These are phyloP conservation scores for Philereme vetulata DNA, from an alignment of 2,888 invertebrate genomes.

Conservation along the genomic window DNA sequence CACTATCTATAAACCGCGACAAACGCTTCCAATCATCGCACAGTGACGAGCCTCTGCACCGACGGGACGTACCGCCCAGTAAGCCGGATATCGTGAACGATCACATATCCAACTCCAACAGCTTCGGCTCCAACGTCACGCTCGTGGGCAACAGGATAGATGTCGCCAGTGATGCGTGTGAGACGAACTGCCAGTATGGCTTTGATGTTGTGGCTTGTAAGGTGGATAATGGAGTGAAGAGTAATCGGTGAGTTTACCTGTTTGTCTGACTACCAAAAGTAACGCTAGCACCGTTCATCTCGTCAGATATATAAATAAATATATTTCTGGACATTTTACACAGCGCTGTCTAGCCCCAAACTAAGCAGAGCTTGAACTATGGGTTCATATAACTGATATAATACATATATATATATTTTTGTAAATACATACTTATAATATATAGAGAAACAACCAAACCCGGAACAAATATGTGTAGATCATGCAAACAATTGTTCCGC, in stretches of 20 bases:
- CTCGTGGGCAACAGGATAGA: conserved; percentile 95
- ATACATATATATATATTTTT: too few relatives aligned
- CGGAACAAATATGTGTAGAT: too few relatives aligned
- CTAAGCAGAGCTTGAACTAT: too few relatives aligned
- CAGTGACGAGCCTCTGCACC: conserved; percentile 68
- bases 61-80: conserved; percentile 54
- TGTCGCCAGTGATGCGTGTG: conserved; percentile 77
- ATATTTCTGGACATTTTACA: too few relatives aligned
- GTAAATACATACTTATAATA: too few relatives aligned
- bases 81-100: conserved; percentile 57
- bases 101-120: conserved; percentile 81
- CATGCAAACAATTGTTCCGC: too few relatives aligned
- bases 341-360: too few relatives aligned
- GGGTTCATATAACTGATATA: too few relatives aligned
- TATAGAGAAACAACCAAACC: too few relatives aligned
- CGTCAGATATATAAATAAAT: too few relatives aligned
- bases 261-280: too few relatives aligned
- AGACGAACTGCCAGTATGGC: conserved; percentile 57
- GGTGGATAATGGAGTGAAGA: conserved; percentile 81
- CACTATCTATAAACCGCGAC: conserved; percentile 58
- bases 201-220: conserved; percentile 87
- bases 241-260: conserved; percentile 61
- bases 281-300: too few relatives aligned
- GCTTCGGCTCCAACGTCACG: conserved; percentile 92
- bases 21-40: conserved; percentile 66